Evolutionary conservation across 2,888 invertebrate species (phyloP).

Genomic region (Scaptomyza tumidula): DNA sequence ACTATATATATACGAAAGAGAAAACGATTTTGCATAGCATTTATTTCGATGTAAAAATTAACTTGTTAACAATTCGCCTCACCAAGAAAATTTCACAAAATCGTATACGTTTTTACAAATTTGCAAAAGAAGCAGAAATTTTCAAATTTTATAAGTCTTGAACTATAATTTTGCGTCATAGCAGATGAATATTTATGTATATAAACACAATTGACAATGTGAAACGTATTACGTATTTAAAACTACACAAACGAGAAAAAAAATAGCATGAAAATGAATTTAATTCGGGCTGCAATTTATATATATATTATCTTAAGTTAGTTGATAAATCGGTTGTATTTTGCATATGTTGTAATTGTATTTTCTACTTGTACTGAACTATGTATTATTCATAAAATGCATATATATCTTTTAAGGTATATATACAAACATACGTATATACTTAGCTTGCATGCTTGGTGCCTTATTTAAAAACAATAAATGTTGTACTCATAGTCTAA

Average conservation of each 20-base stretch:
- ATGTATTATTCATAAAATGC: slow-evolving; percentile 58
- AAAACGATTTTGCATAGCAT: slow-evolving; percentile 11
- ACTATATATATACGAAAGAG: too few species aligned
- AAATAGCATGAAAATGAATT: slow-evolving; percentile 3
- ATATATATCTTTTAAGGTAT: slow-evolving; percentile 19
- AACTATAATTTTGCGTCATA: background rate
- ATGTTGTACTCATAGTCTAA: slow-evolving; percentile 60
- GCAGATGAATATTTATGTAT: slow-evolving; percentile 13
- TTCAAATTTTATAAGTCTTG: background rate
- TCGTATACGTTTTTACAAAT: background rate
- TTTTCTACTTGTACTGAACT: slow-evolving; percentile 68
- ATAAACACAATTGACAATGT: slow-evolving; percentile 9
- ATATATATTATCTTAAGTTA: slow-evolving; percentile 10
- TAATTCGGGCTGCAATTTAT: slow-evolving; percentile 15
- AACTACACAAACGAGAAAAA: background rate
- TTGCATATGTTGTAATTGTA: slow-evolving; percentile 37
- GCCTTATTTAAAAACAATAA: slow-evolving; percentile 68
- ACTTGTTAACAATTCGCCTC: background rate
- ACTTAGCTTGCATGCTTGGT: slow-evolving; percentile 48
- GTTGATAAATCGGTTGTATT: slow-evolving; percentile 46
- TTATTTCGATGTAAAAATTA: slow-evolving; percentile 4
- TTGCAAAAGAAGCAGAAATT: too few species aligned
- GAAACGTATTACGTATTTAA: background rate
- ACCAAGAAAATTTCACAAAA: background rate
- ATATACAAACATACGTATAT: background rate